Evolutionary conservation across 2,113 vertebrate species (phyloP).

Genomic region (Apeltes quadracus): DNA sequence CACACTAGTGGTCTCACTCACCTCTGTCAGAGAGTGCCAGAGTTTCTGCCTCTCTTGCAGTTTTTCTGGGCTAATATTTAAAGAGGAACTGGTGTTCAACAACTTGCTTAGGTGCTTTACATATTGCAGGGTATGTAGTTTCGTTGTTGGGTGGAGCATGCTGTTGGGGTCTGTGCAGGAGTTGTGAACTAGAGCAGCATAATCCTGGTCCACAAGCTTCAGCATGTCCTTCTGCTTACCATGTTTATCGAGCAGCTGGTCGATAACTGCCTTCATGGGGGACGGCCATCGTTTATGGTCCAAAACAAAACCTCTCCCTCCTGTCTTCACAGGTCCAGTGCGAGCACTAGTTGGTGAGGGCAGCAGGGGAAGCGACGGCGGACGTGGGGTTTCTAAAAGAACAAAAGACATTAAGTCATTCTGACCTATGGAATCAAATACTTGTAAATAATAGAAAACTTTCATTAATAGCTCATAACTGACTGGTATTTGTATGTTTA

Average conservation of each 20-base stretch:
- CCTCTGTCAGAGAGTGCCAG: too few species aligned
- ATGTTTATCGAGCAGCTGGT: neutral
- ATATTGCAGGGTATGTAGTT: neutral
- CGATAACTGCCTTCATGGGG: neutral
- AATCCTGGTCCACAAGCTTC: neutral
- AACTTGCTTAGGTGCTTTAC: neutral
- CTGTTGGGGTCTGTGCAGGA: neutral
- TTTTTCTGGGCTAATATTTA: neutral
- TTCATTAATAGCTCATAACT: too few species aligned
- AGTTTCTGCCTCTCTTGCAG: neutral
- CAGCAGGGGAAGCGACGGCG: neutral
- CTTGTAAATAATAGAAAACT: too few species aligned
- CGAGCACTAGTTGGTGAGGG: neutral
- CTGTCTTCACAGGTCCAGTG: neutral
- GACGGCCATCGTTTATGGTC: neutral
- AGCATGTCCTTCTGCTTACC: slow-evolving; percentile 5
- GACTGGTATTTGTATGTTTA: too few species aligned
- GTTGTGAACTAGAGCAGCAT: neutral
- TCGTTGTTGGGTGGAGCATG: too few species aligned
- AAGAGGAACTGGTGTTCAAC: too few species aligned
- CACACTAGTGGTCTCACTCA: too few species aligned
- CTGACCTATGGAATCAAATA: too few species aligned
- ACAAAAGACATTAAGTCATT: too few species aligned
- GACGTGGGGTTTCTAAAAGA: too few species aligned
- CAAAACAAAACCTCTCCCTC: neutral